Evolutionary conservation across 2,113 vertebrate species (phyloP).

Genomic region (Piprites chloris): DNA sequence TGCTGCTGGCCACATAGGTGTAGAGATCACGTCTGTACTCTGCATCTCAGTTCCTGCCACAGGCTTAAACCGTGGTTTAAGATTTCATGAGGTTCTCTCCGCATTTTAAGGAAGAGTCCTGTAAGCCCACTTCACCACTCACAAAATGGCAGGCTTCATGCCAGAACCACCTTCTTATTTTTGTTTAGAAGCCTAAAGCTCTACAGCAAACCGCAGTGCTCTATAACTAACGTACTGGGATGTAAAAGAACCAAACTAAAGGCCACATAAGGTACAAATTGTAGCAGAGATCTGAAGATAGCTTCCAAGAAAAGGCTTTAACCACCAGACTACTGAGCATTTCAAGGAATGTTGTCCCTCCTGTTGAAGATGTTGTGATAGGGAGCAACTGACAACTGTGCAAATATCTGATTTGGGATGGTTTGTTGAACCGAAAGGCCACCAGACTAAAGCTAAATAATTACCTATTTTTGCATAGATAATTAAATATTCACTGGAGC

Average conservation of each 20-base stretch:
- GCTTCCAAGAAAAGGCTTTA: neutral
- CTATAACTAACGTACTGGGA: neutral
- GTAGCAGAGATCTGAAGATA: neutral
- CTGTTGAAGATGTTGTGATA: neutral
- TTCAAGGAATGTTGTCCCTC: neutral
- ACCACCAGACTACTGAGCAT: neutral
- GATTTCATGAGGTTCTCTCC: neutral
- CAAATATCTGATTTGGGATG: neutral
- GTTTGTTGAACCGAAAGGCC: neutral
- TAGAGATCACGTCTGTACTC: neutral
- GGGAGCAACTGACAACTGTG: neutral
- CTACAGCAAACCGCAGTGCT: neutral
- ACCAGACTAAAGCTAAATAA: neutral
- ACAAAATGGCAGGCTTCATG: neutral
- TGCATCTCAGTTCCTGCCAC: neutral
- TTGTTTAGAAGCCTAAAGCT: neutral
- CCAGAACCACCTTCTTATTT: neutral
- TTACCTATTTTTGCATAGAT: conserved; percentile 35
- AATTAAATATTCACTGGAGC: conserved; percentile 27
- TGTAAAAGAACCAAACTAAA: neutral
- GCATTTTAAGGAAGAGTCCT: neutral
- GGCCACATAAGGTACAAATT: neutral
- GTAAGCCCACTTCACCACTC: neutral
- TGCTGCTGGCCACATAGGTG: neutral
- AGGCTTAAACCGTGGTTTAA: neutral